Percentiles rank a stretch among this genome's conserved stretches.
phyloP scores from a whole-genome alignment of 2,888 invertebrate species.

The Slavum lentiscoides region DNA sequence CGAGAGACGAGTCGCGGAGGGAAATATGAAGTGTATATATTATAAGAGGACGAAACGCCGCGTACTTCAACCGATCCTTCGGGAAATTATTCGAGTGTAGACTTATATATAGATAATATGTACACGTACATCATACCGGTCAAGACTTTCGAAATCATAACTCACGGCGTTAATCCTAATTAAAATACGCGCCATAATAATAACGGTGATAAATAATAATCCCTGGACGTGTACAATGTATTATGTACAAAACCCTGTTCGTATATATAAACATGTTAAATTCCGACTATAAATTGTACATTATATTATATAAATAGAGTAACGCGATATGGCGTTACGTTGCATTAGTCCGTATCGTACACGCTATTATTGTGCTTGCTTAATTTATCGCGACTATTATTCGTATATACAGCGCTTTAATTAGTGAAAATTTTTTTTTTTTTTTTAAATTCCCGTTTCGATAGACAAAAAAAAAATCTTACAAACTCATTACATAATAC shows the following conservation, averaged over 20 bases:
- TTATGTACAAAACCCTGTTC: not conserved
- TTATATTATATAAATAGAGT: too few relatives aligned
- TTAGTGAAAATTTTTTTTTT: too few relatives aligned
- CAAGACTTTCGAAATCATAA: not conserved
- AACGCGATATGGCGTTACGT: too few relatives aligned
- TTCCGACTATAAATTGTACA: not conserved
- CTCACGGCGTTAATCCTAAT: slow-evolving; percentile 23
- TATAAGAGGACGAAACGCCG: too few relatives aligned
- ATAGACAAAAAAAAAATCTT: too few relatives aligned
- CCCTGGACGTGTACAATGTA: not conserved
- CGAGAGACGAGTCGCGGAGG: not conserved
- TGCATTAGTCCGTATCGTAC: too few relatives aligned
- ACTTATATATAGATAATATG: not conserved
- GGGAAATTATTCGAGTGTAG: not conserved
- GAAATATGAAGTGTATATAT: not conserved
- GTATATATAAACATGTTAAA: slow-evolving; percentile 27
- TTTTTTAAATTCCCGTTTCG: too few relatives aligned
- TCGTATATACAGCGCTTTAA: too few relatives aligned
- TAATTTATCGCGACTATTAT: too few relatives aligned
- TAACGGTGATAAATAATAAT: slow-evolving; percentile 27
- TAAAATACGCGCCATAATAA: slow-evolving; percentile 13
- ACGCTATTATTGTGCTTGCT: too few relatives aligned
- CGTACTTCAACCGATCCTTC: not conserved
- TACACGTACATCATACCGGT: not conserved
- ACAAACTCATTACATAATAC: too few relatives aligned